Percentiles rank a stretch among this genome's conserved stretches.
Conservation (phyloP, 2,888 invertebrate genomes). For the Apantesis nais region DNA sequence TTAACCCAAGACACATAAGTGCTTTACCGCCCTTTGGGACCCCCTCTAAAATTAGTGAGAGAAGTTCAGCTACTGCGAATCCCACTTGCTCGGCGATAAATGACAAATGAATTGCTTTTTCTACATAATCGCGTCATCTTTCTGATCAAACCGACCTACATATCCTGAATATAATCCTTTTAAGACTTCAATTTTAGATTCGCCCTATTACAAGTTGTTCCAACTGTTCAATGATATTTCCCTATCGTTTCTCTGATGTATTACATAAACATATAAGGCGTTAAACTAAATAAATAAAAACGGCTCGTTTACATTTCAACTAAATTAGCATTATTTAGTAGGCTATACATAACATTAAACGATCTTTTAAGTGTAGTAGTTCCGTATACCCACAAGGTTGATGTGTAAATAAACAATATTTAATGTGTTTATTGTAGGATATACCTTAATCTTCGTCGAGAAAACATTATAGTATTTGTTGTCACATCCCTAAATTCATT, state of each 20-base stretch:
- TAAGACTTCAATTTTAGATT: too few species aligned
- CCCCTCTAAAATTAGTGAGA: too few species aligned
- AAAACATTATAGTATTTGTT: not conserved
- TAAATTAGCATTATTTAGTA: conserved; percentile 1
- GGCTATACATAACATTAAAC: not conserved
- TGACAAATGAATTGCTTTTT: not conserved
- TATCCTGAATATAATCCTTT: not conserved
- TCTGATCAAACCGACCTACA: not conserved
- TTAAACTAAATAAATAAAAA: not conserved
- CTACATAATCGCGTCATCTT: not conserved
- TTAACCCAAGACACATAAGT: too few species aligned
- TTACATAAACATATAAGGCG: not conserved
- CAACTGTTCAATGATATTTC: not conserved
- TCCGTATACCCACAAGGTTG: not conserved
- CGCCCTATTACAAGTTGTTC: too few species aligned
- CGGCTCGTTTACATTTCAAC: not conserved
- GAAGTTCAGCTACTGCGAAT: too few species aligned
- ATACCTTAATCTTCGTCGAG: not conserved
- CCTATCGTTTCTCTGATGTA: not conserved
- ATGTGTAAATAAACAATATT: not conserved
- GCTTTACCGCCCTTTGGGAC: not conserved
- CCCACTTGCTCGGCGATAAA: not conserved
- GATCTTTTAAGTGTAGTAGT: not conserved
- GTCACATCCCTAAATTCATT: too few species aligned
- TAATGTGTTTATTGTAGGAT: not conserved